These are phyloP conservation scores for Tangachromis dhanisi DNA, from an alignment of 2,113 vertebrate species.

Conservation along the genomic window DNA sequence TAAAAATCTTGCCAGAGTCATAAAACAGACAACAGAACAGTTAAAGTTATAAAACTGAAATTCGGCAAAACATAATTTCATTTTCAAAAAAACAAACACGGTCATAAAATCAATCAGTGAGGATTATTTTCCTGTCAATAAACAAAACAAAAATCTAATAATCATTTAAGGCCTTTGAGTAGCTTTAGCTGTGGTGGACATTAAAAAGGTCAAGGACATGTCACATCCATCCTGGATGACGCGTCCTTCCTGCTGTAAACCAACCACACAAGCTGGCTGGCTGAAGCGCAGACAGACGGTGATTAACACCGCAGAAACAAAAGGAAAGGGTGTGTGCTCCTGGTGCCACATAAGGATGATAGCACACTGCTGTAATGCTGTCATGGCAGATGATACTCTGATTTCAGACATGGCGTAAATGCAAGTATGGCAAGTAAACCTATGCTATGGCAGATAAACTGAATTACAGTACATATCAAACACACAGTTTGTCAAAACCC, in stretches of 20 bases:
- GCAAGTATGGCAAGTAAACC: neutral
- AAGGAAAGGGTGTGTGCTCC: neutral
- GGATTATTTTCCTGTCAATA: neutral
- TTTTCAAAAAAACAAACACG: neutral
- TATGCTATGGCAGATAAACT: neutral
- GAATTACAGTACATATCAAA: neutral
- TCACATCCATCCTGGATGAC: neutral
- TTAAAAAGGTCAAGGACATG: neutral
- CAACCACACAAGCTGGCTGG: neutral
- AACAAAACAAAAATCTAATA: neutral
- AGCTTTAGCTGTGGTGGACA: neutral
- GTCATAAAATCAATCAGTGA: neutral
- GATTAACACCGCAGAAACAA: neutral
- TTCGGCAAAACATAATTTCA: neutral
- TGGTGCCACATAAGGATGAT: neutral
- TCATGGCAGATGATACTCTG: neutral
- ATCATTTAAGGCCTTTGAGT: neutral
- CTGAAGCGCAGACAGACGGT: neutral
- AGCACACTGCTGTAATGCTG: neutral
- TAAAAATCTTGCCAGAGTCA: neutral
- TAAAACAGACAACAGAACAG: neutral
- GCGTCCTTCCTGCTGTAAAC: neutral
- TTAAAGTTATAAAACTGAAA: neutral
- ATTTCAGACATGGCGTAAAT: neutral
- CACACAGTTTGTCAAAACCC: neutral